Conservation (phyloP, 2,888 invertebrate species). For the Hecatera dysodea region DNA sequence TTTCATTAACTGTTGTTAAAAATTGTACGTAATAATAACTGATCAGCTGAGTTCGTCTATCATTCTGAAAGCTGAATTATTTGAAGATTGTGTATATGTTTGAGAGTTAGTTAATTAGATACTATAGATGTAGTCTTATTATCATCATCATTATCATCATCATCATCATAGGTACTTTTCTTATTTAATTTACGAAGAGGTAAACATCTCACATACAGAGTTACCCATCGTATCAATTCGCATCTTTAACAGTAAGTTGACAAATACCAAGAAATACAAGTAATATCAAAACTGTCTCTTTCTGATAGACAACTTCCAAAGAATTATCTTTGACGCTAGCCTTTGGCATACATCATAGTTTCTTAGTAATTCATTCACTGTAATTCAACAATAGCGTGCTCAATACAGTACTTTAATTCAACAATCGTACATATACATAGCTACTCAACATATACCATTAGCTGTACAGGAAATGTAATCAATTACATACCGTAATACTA, state of each 20-base stretch:
- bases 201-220: background rate
- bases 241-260: background rate
- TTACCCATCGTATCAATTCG: no score
- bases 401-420: constrained; percentile 32
- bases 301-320: constrained; percentile 8
- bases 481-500: constrained; percentile 71
- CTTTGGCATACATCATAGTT: constrained; percentile 2
- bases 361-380: constrained; percentile 50
- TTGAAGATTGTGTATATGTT: background rate
- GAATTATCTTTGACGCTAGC: constrained; percentile 13
- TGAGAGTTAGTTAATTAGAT: no score
- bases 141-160: no score
- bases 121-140: no score
- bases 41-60: background rate
- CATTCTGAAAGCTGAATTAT: background rate
- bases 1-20: constrained; percentile 24
- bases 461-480: constrained; percentile 79
- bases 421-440: constrained; percentile 27
- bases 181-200: no score
- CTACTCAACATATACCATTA: constrained; percentile 66
- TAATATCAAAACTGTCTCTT: background rate
- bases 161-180: no score
- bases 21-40: background rate
- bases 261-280: background rate
- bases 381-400: constrained; percentile 22